These are phyloP conservation scores for Napeogenes sylphis DNA, from an alignment of 2,888 invertebrate species.

Conservation along the genomic window DNA sequence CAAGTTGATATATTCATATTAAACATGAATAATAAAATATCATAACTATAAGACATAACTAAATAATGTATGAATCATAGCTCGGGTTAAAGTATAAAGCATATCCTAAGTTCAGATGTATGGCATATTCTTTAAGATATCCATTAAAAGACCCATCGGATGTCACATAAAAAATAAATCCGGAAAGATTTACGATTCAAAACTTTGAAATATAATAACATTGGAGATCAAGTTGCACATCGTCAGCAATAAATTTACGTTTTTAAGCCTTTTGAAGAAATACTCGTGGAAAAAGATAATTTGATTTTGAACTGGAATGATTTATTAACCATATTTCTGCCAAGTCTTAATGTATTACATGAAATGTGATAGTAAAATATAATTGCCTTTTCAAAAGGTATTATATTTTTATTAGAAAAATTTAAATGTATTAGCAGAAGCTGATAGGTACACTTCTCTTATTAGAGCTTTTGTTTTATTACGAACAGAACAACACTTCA, in stretches of 20 bases:
- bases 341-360: constrained; percentile 9
- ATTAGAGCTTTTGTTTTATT: too few relatives aligned
- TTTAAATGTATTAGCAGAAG: too few relatives aligned
- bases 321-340: constrained; percentile 30
- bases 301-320: constrained; percentile 43
- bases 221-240: constrained; percentile 60
- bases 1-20: too few relatives aligned
- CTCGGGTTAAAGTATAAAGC: too few relatives aligned
- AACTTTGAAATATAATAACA: constrained; percentile 73
- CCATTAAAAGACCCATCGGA: constrained; percentile 42
- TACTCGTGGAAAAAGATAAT: constrained; percentile 44
- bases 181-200: constrained; percentile 62
- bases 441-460: too few relatives aligned
- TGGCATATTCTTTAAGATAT: constrained; percentile 32
- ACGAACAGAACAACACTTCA: too few relatives aligned
- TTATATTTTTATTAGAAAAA: too few relatives aligned
- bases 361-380: background rate
- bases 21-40: too few relatives aligned
- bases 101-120: constrained; percentile 1
- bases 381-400: background rate
- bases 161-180: constrained; percentile 70
- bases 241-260: constrained; percentile 61
- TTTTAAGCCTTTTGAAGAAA: constrained; percentile 46
- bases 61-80: too few relatives aligned
- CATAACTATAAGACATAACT: too few relatives aligned